phyloP scores from a whole-genome alignment of 2,888 invertebrate genomes.

The Parnassius smintheus region DNA sequence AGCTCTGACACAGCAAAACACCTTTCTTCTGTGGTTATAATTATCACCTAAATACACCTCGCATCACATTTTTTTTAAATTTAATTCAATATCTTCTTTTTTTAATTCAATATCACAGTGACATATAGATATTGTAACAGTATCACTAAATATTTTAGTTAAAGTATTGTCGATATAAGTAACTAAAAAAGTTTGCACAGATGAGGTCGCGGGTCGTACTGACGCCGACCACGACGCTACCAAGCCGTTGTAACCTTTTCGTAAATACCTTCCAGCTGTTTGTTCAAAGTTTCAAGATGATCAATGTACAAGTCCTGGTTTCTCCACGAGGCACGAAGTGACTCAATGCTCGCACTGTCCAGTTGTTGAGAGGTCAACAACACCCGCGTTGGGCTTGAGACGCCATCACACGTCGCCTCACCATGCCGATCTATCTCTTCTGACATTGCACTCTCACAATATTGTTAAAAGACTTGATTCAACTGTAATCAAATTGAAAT shows the following conservation, averaged over 20 bases:
- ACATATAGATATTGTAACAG: constrained; percentile 60
- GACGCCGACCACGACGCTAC: constrained; percentile 67
- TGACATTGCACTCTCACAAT: constrained; percentile 78
- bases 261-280: constrained; percentile 89
- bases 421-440: constrained; percentile 75
- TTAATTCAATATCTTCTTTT: constrained; percentile 49
- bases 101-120: constrained; percentile 60
- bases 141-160: constrained; percentile 76
- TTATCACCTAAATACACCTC: constrained; percentile 73
- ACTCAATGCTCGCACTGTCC: constrained; percentile 83
- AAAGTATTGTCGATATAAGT: constrained; percentile 79
- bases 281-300: constrained; percentile 86
- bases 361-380: constrained; percentile 84
- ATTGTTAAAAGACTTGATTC: constrained; percentile 62
- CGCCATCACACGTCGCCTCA: constrained; percentile 67
- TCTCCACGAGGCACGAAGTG: constrained; percentile 86
- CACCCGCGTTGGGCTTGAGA: constrained; percentile 79
- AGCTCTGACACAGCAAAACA: constrained; percentile 55
- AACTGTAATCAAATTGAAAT: constrained; percentile 76
- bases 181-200: constrained; percentile 62
- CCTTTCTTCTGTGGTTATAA: constrained; percentile 60
- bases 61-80: constrained; percentile 59
- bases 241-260: constrained; percentile 72
- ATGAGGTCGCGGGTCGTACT: constrained; percentile 53
- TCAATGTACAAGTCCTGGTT: constrained; percentile 89